Conservation (phyloP, 2,888 invertebrate genomes). For the Schizaphis graminum region DNA sequence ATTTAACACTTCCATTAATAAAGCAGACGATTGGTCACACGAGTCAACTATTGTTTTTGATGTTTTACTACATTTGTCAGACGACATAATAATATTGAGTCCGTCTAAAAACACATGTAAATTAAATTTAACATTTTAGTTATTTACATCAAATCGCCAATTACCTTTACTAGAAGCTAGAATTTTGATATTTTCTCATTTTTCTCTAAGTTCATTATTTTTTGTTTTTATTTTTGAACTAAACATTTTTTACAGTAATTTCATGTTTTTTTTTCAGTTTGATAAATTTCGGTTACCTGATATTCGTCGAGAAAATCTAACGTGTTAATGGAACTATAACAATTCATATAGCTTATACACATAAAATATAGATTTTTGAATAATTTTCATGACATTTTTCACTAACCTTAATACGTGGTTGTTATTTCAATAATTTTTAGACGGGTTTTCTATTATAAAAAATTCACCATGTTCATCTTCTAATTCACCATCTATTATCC, state of each 20-base stretch:
- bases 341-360: not conserved
- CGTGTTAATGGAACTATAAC: constrained; percentile 8
- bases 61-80: not conserved
- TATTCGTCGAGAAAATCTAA: constrained; percentile 16
- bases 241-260: constrained; percentile 14
- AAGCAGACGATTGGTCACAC: not conserved
- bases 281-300: constrained; percentile 18
- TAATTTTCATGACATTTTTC: not conserved
- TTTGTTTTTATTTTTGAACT: not conserved
- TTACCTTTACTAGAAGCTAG: not conserved
- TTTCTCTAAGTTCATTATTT: constrained; percentile 13
- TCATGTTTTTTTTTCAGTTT: constrained; percentile 46
- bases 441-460: constrained; percentile 4
- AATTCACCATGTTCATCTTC: constrained; percentile 40
- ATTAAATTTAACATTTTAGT: not conserved
- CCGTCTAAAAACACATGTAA: not conserved
- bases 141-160: not conserved
- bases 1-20: constrained; percentile 13
- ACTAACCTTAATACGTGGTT: constrained; percentile 20
- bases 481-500: constrained; percentile 33
- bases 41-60: constrained; percentile 6
- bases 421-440: constrained; percentile 12
- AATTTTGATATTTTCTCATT: not conserved
- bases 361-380: not conserved
- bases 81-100: constrained; percentile 18